A percentile compares a stretch with the other conserved stretches of the same genome.
Conservation (phyloP, 2,113 vertebrate species). For the Hippocampus mohnikei region DNA sequence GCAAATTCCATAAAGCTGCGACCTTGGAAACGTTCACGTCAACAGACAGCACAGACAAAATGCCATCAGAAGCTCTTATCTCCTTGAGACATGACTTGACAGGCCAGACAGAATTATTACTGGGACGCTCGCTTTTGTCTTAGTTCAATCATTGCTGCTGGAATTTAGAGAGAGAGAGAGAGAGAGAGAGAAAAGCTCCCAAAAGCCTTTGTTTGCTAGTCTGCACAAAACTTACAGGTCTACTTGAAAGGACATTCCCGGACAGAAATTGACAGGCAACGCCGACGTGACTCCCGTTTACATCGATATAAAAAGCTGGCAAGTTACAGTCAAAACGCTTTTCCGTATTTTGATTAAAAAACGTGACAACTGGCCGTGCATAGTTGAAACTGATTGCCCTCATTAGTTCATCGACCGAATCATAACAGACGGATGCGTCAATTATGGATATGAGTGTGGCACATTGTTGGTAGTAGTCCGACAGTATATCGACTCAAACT, state of each 20-base stretch:
- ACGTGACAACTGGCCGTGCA: not conserved
- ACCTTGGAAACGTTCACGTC: conserved; percentile 28
- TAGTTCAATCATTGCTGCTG: conserved; percentile 20
- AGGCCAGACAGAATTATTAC: conserved; percentile 42
- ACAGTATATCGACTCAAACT: not conserved
- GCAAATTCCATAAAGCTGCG: conserved; percentile 1
- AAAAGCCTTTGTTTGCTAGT: conserved; percentile 30
- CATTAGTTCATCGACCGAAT: conserved; percentile 2
- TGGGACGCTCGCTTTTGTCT: conserved; percentile 17
- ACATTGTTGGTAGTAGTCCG: not conserved
- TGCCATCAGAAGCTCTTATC: conserved; percentile 26
- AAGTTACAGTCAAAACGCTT: conserved; percentile 8
- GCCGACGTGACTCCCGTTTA: conserved; percentile 3
- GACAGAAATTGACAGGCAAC: not conserved
- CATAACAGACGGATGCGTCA: conserved; percentile 1
- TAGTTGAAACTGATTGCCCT: conserved; percentile 11
- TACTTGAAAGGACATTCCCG: not conserved
- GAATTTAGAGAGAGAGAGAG: conserved; percentile 8
- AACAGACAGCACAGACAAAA: conserved; percentile 17
- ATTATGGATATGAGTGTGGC: not conserved
- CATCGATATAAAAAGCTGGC: conserved; percentile 10
- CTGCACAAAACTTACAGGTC: conserved; percentile 13
- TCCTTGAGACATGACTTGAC: conserved; percentile 24
- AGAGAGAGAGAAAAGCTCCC: conserved; percentile 24
- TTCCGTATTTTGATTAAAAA: conserved; percentile 19